Base-by-base conservation (phyloP, 2,113 vertebrate genomes). In the Copsychus sechellarum region DNA sequence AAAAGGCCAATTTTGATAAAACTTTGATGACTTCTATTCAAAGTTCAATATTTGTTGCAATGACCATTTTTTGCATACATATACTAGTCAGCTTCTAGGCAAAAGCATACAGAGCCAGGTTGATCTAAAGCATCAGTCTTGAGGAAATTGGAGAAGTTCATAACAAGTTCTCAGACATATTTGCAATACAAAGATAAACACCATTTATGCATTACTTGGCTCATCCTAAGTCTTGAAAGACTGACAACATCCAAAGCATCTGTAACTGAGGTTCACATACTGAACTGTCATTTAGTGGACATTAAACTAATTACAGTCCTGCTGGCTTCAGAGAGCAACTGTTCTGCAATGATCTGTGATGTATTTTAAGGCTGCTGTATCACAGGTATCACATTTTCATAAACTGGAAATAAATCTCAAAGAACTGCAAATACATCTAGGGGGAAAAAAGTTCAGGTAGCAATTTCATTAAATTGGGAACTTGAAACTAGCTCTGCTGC, bases 121-220 rank as follows among this genome's bases (percentile, higher is more conserved):
- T 89, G 64, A 81, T 84, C 62, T 71, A 47, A 50, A 71, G 15
- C 48, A 86, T 65, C 88, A 87, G 9, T 94, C 81, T 78, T 43
- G 20, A 64, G 34, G 43, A 88, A 95, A 86, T 24, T 47, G 48
- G 51, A 86, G 48, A 73, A 12, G 16, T 65, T 79, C 18, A 43
- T 77, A 67, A 91, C 66, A 90, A 94, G 53, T n/a, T 88, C 43
- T 80, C 74, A 50, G 53, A 65, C 42, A 50, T 26, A 81, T 93
- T 88, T 96, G 40, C 64, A 94, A 48, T 69, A 43, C 58, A 85
- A 69, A 90, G 73, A 80, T 89, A 77, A 95, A 88, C 47, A 62
- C 78, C 24, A 28, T 83, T 86, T 94, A 88, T 91, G 58, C 67
- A 42, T 61, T 53, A 53, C 48, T 92, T 86, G 81, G 29, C 53